These are phyloP conservation scores for Plebejus melissa DNA, from an alignment of 2,888 invertebrate species.

Conservation along the genomic window DNA sequence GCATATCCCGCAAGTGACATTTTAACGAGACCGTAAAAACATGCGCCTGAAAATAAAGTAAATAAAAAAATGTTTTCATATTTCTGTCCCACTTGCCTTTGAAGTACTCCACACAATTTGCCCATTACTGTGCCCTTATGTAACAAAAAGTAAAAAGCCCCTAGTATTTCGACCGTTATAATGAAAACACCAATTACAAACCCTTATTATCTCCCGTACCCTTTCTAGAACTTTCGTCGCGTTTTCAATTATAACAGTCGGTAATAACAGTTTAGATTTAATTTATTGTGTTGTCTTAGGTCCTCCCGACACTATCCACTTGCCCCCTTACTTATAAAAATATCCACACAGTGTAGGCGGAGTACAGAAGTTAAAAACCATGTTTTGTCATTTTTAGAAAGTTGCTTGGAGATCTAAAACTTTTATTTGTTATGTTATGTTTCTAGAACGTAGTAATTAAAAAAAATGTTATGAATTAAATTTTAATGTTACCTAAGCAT, in stretches of 20 bases:
- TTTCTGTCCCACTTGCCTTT: neutral
- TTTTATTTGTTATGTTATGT: too few species aligned
- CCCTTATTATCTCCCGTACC: constrained; percentile 18
- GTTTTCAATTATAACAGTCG: constrained; percentile 42
- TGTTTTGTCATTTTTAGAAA: too few species aligned
- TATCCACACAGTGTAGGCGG: neutral
- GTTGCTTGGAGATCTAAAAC: too few species aligned
- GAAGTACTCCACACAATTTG: constrained; percentile 20
- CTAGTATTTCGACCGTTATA: constrained; percentile 6
- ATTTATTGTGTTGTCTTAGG: constrained; percentile 43
- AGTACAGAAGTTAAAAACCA: too few species aligned
- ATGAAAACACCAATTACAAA: constrained; percentile 28
- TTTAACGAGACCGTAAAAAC: neutral
- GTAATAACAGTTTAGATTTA: constrained; percentile 55
- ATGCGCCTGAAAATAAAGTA: neutral
- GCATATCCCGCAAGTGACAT: neutral
- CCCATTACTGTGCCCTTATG: neutral
- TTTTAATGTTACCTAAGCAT: too few species aligned
- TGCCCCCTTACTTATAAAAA: neutral
- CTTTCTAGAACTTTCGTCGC: constrained; percentile 28
- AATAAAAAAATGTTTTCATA: neutral
- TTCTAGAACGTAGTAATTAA: too few species aligned
- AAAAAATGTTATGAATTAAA: too few species aligned
- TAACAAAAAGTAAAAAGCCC: constrained; percentile 13
- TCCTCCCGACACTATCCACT: neutral